A percentile compares a stretch with the other conserved stretches of the same genome.
Evolutionary conservation across 2,797 vertebrate species (phyloP).

Genomic region (Sphenodon punctatus): DNA sequence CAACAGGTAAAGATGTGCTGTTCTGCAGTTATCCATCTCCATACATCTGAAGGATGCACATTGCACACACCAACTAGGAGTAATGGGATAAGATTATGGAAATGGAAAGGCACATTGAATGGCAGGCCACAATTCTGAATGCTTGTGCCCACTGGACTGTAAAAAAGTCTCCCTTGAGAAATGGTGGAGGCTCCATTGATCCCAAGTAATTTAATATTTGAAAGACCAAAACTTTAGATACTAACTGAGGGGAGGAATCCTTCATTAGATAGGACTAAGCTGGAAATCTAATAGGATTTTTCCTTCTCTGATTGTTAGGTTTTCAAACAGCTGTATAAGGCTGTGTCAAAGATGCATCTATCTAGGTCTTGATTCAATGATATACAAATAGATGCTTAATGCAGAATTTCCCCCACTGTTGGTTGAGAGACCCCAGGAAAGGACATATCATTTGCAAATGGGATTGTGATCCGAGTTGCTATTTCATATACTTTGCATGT

Average conservation of each 20-base stretch:
- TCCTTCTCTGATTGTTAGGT: neutral
- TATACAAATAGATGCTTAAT: neutral
- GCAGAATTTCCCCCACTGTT: too few relatives aligned
- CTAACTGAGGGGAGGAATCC: neutral
- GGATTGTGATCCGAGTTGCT: too few relatives aligned
- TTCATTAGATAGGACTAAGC: neutral
- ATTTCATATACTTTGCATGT: too few relatives aligned
- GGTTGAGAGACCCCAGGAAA: too few relatives aligned
- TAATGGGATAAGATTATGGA: neutral
- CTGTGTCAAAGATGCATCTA: fast-evolving
- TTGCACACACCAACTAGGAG: fast-evolving
- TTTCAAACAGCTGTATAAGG: neutral
- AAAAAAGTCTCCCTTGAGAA: neutral
- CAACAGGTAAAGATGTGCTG: slow-evolving; percentile 1
- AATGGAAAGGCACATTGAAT: neutral
- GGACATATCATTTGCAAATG: too few relatives aligned
- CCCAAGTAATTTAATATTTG: neutral
- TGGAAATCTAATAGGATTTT: neutral
- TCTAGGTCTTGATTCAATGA: neutral
- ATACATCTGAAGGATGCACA: neutral
- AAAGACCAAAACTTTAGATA: neutral
- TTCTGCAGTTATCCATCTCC: neutral
- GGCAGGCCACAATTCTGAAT: neutral
- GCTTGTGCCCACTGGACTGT: neutral
- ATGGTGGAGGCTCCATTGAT: neutral